A percentile compares a stretch with the other conserved stretches of the same genome.
These are phyloP conservation scores for Drosophila funebris DNA, from an alignment of 1,140 invertebrate genomes.

Conservation along the genomic window DNA sequence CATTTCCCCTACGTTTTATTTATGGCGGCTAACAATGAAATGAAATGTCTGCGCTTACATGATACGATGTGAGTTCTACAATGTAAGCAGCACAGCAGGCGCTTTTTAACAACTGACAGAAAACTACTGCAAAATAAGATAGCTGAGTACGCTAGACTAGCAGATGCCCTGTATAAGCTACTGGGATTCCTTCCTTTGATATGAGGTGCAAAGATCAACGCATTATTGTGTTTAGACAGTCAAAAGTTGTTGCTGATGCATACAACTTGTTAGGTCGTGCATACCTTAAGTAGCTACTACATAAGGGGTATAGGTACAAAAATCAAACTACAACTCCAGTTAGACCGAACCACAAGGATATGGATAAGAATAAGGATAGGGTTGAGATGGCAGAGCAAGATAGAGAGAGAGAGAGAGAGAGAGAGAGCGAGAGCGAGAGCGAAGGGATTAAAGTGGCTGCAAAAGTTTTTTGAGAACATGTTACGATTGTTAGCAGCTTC, in stretches of 20 bases:
- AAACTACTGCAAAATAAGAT: not conserved
- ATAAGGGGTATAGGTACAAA: not conserved
- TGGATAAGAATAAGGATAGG: not conserved
- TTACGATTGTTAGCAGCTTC: not conserved
- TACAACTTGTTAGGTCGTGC: too few species aligned
- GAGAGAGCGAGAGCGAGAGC: too few species aligned
- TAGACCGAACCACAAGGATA: not conserved
- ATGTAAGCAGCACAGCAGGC: not conserved
- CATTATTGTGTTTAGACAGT: too few species aligned
- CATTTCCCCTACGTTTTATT: not conserved
- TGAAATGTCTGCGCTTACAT: conserved; percentile 18
- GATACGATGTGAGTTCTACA: conserved; percentile 6
- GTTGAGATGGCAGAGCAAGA: not conserved
- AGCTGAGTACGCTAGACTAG: not conserved
- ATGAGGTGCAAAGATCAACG: too few species aligned
- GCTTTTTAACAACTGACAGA: not conserved
- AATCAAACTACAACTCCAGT: not conserved
- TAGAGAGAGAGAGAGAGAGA: too few species aligned
- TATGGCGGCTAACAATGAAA: conserved; percentile 2
- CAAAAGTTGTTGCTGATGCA: too few species aligned
- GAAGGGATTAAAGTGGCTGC: not conserved
- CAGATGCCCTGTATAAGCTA: not conserved
- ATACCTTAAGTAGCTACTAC: too few species aligned
- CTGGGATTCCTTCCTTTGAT: too few species aligned
- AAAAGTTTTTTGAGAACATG: conserved; percentile 13